These are phyloP conservation scores for Ormyrus nitidulus DNA, from an alignment of 2,888 invertebrate species.

Conservation along the genomic window DNA sequence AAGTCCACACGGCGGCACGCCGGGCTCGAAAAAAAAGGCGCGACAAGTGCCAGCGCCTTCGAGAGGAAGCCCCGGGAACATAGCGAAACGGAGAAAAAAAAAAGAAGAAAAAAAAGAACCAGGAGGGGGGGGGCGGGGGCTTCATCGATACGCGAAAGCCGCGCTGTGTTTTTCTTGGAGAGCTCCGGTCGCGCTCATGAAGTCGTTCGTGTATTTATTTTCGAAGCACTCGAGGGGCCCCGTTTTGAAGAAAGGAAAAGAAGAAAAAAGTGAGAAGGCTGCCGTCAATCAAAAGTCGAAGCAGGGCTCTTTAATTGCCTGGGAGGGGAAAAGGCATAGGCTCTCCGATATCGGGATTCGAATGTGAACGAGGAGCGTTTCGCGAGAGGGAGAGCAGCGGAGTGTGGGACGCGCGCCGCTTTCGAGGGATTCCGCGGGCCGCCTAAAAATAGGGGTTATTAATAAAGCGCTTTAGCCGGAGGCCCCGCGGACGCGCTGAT, in stretches of 20 bases:
- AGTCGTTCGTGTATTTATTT: constrained; percentile 39
- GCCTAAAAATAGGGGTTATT: no score
- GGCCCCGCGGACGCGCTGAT: no score
- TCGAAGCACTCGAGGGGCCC: constrained; percentile 42
- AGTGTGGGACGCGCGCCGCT: no score
- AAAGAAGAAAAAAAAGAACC: neutral
- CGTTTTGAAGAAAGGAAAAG: constrained; percentile 1
- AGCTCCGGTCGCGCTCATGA: neutral
- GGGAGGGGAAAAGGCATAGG: neutral
- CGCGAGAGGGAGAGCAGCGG: no score
- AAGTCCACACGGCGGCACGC: neutral
- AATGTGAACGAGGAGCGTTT: no score
- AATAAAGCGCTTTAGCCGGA: no score
- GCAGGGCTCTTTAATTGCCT: constrained; percentile 36
- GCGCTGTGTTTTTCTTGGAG: constrained; percentile 40
- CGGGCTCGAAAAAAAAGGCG: neutral
- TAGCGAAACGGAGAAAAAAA: neutral
- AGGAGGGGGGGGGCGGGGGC: neutral
- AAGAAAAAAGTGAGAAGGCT: neutral
- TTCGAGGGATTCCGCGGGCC: no score
- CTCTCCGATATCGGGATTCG: no score
- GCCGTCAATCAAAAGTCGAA: constrained; percentile 37
- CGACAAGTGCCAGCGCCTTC: neutral
- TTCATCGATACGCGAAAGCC: constrained; percentile 1
- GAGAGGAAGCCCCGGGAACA: no score